Evolutionary conservation across 2,888 invertebrate species (phyloP), one percentile per base, ranked within the genome.

Genomic region (Eupithecia subfuscata): DNA sequence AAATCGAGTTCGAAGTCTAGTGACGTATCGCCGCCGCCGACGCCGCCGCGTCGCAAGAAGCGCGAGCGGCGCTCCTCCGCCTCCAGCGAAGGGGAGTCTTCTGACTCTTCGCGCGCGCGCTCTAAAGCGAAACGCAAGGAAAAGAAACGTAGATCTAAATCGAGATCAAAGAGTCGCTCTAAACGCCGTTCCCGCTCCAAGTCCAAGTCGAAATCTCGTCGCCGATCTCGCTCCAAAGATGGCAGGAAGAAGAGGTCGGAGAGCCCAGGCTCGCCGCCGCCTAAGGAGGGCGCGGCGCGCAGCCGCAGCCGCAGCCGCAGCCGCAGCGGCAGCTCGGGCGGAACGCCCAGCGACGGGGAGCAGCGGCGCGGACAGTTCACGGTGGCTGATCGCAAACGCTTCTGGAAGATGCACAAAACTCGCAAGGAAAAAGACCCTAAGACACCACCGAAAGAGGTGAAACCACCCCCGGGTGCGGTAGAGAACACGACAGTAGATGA

Each of bases 351-450:
- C 78, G 92, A 93, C 3, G 93, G 92, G 67, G 91, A 91, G 78
- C 87, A 91, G 78, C 88, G 94, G 3, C 91, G 94, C 25, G 94
- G 95, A 0, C 95, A 95, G 79, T 95, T 95, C 80, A 94, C 95
- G 2, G 94, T 94, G 9, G 91, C 91, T 2, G 95, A 95, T 77
- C 88, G 95, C 65, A 95, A 95, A 79, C 87, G 92, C 48, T 95
- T 89, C 81, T 95, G 94, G 94, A 94, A 93, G 83, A 82, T 91
- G 78, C 94, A 93, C 78, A 90, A 89, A 78, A 87, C 84, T 22
- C 88, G 89, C 52, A 89, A 90, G 73, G 92, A 90, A 75, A 87
- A 88, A 75, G 87, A 82, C 70, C 87, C 86, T 16, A 87, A 85
- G 69, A 86, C 90, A 52, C 92, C 93, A 25, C 89, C 89, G 1